Conservation (phyloP, 2,888 invertebrate genomes). For the Nemapogon koenigi region DNA sequence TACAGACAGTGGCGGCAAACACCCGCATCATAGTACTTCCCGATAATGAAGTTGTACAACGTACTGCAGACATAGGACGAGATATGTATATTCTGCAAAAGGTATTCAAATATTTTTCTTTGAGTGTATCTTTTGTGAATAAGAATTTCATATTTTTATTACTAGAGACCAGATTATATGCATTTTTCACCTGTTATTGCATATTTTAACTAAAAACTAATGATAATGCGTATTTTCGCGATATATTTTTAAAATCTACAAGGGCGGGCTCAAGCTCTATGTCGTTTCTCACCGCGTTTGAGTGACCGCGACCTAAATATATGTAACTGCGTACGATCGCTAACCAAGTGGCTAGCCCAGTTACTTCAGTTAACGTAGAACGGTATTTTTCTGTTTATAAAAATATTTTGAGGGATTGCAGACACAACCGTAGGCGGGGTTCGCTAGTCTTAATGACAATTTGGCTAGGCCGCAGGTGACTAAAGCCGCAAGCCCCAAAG, state of each 20-base stretch:
- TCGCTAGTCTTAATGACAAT: too few relatives aligned
- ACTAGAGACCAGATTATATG: background rate
- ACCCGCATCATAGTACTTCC: constrained; percentile 46
- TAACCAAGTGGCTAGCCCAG: background rate
- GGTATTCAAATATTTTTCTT: constrained; percentile 21
- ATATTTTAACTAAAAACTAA: background rate
- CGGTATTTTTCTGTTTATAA: background rate
- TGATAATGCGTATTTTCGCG: background rate
- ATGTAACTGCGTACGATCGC: background rate
- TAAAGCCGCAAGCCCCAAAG: too few relatives aligned
- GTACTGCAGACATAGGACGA: constrained; percentile 50
- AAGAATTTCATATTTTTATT: background rate
- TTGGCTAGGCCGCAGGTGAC: too few relatives aligned
- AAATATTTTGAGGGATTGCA: background rate
- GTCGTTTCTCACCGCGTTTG: background rate
- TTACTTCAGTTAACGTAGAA: background rate
- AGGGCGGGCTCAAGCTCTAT: background rate
- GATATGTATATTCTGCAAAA: constrained; percentile 56
- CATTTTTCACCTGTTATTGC: background rate
- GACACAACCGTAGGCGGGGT: too few relatives aligned
- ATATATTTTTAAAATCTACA: background rate
- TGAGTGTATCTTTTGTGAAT: background rate
- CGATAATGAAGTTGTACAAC: constrained; percentile 51
- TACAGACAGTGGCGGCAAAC: constrained; percentile 48
- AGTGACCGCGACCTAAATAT: background rate